Percentiles rank a stretch among this genome's conserved stretches.
Evolutionary conservation across 1,140 invertebrate genomes (phyloP).

Genomic region (Eurosta solidaginis): DNA sequence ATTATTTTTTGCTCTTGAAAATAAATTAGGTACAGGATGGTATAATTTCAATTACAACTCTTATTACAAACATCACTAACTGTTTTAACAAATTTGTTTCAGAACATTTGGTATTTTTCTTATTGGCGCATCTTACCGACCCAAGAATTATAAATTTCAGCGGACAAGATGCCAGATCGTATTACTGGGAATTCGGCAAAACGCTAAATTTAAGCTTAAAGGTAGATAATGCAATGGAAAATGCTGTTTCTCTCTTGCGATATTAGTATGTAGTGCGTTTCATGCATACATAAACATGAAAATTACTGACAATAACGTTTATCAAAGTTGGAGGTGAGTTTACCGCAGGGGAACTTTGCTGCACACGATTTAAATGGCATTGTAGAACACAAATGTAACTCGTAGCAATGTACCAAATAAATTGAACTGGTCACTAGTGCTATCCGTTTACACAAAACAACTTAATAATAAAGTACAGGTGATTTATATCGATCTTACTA

Average conservation of each 20-base stretch:
- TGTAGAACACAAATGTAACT: background rate
- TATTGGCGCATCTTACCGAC: constrained; percentile 50
- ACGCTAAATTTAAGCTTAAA: constrained; percentile 48
- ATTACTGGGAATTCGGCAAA: constrained; percentile 49
- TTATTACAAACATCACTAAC: background rate
- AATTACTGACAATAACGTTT: background rate
- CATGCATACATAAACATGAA: background rate
- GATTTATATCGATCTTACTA: too few relatives aligned
- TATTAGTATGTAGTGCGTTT: background rate
- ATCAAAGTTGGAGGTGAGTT: background rate
- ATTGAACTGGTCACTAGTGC: background rate
- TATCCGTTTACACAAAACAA: background rate
- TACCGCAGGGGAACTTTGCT: background rate
- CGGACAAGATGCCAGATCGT: constrained; percentile 48
- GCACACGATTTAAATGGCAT: background rate
- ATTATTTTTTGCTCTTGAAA: constrained; percentile 52
- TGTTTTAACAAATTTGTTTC: constrained; percentile 31
- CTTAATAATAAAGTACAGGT: too few relatives aligned
- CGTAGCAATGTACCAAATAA: background rate
- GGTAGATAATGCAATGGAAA: constrained; percentile 49
- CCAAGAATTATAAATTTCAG: constrained; percentile 49
- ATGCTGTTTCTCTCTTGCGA: constrained; percentile 40
- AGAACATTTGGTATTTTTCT: constrained; percentile 54
- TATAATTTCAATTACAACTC: background rate
- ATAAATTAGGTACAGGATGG: constrained; percentile 38